phyloP scores from a whole-genome alignment of 2,797 vertebrate genomes.

The Harpagifer antarcticus region DNA sequence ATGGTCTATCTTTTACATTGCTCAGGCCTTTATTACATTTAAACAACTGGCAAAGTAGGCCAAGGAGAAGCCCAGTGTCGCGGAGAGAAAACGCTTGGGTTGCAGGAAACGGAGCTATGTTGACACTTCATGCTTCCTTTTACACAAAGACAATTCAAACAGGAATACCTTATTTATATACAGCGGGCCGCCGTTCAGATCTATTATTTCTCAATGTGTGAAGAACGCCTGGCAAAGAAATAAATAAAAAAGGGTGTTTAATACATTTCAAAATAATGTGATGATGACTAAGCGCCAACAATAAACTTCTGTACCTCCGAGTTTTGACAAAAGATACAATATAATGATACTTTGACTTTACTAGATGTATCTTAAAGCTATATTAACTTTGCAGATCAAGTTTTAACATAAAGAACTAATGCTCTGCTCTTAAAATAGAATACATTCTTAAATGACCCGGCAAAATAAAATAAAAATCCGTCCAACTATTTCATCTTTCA shows the following conservation, averaged over 20 bases:
- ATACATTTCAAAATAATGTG: background rate
- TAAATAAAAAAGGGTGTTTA: conserved; percentile 2
- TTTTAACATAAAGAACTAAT: background rate
- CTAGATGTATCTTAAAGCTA: background rate
- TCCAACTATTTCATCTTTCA: background rate
- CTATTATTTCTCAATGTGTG: conserved; percentile 1
- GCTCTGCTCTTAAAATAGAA: background rate
- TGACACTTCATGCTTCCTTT: conserved; percentile 34
- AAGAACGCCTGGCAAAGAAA: background rate
- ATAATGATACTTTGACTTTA: background rate
- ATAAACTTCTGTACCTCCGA: background rate
- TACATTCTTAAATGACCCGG: background rate
- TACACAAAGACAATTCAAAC: conserved; percentile 25
- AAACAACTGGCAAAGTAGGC: conserved; percentile 33
- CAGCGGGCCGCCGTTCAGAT: background rate
- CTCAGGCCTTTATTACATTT: conserved; percentile 65
- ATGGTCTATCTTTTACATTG: conserved; percentile 59
- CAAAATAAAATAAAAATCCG: background rate
- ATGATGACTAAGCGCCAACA: conserved; percentile 8
- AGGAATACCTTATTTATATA: conserved; percentile 27
- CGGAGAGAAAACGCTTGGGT: background rate
- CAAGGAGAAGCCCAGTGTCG: conserved; percentile 14
- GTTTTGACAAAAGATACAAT: background rate
- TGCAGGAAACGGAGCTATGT: conserved; percentile 35
- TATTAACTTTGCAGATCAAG: background rate